Percentiles rank a stretch among this genome's conserved stretches.
phyloP scores from a whole-genome alignment of 2,113 vertebrate genomes.

The Salvelinus sp. region DNA sequence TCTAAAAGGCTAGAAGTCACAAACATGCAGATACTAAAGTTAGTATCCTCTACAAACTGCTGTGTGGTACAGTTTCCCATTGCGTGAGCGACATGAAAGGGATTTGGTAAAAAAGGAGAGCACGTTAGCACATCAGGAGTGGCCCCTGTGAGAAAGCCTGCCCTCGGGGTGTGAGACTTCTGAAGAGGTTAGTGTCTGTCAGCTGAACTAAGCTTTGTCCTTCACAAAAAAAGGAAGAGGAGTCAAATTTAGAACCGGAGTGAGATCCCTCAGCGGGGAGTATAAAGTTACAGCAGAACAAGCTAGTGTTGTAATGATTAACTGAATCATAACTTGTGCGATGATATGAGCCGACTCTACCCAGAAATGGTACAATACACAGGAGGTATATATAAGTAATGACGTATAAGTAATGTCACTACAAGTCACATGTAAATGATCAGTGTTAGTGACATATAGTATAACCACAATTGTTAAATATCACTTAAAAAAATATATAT shows the following conservation, averaged over 20 bases:
- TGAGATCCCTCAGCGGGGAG: slow-evolving; percentile 7
- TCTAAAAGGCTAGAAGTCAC: not conserved
- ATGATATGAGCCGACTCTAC: too few relatives aligned
- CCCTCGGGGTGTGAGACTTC: slow-evolving; percentile 35
- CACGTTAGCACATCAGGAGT: slow-evolving; percentile 38
- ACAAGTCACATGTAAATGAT: too few relatives aligned
- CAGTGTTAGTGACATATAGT: too few relatives aligned
- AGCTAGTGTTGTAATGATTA: too few relatives aligned
- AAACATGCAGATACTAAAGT: not conserved
- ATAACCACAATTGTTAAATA: too few relatives aligned
- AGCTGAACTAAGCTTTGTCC: slow-evolving; percentile 25
- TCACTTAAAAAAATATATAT: too few relatives aligned
- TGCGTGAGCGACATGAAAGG: not conserved
- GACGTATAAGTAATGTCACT: too few relatives aligned
- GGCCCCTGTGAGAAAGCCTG: slow-evolving; percentile 30
- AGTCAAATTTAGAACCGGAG: slow-evolving; percentile 15
- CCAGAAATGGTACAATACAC: too few relatives aligned
- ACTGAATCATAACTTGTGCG: too few relatives aligned
- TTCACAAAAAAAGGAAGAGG: slow-evolving; percentile 21
- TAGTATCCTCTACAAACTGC: not conserved
- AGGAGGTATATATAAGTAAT: too few relatives aligned
- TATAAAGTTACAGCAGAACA: slow-evolving; percentile 10
- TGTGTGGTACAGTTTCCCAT: not conserved
- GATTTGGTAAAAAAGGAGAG: not conserved
- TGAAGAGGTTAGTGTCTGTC: slow-evolving; percentile 56